Evolutionary conservation across 2,888 invertebrate genomes (phyloP).

Genomic region (Ormyrus rosae): DNA sequence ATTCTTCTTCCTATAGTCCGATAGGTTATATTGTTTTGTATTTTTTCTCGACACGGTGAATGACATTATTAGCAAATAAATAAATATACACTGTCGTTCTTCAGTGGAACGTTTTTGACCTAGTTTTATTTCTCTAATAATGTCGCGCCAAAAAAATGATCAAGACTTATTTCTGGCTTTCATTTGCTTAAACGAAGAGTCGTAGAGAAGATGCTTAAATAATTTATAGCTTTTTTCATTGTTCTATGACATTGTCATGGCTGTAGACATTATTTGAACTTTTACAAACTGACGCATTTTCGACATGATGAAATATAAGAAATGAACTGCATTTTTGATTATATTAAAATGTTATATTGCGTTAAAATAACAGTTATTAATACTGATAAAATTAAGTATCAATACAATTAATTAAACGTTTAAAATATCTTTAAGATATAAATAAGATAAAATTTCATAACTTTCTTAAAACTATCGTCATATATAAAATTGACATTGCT

Average conservation of each 20-base stretch:
- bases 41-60: neutral
- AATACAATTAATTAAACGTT: too few species aligned
- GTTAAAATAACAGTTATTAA: too few species aligned
- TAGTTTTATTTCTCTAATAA: constrained; percentile 23
- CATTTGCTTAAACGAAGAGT: neutral
- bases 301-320: too few species aligned
- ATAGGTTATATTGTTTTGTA: neutral
- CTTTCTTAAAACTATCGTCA: too few species aligned
- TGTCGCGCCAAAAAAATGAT: neutral
- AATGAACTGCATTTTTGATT: too few species aligned
- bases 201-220: neutral
- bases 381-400: too few species aligned
- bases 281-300: neutral
- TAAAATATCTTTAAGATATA: too few species aligned
- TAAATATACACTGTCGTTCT: constrained; percentile 40
- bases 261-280: neutral
- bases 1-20: too few species aligned
- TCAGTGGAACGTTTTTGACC: constrained; percentile 28
- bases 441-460: too few species aligned
- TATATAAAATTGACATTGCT: too few species aligned
- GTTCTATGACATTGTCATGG: constrained; percentile 37
- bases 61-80: constrained; percentile 31
- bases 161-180: constrained; percentile 15
- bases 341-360: too few species aligned
- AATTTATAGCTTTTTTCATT: neutral